Base-by-base conservation (phyloP, 2,113 vertebrate species). In the Excalfactoria chinensis region DNA sequence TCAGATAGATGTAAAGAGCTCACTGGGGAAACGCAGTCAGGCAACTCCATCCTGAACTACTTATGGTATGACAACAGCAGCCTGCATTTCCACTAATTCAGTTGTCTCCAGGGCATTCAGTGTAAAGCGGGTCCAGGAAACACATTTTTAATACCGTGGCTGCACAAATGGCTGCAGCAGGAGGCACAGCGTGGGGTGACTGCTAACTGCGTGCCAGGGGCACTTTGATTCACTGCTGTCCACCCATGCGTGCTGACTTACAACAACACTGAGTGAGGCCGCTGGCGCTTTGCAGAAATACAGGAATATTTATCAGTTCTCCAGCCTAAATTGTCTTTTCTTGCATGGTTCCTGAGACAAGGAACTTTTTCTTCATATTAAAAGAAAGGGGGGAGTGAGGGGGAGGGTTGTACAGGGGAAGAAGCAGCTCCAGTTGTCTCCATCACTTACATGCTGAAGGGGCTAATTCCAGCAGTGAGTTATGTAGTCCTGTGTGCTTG, bases 401-500 rank as follows among this genome's bases (percentile, higher is more conserved):
- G 40, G 40, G 40, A 41, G 30, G 18, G 37, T 37, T 56, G 30
- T 56, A 19, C 32, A n/a, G 2, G 5, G 18, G 56, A 11, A 28
- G 56, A 7, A 71, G 66, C 60, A 41, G 35, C 55, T 69, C 35
- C 15, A 19, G 41, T 4, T 44, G 53, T 28, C 41, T 67, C 69
- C 66, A 10, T 67, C 28, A 1, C 37, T 68, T 37, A 13, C 11
- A 70, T 40, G 40, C 11, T 4, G 58, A 28, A 66, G 44, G 20
- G 32, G 62, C 46, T 44, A 2, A 23, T 44, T 66, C 34, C 70
- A 25, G 21, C 53, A 6, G 25, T 3, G 51, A 13, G 19, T 37
- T 40, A 20, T 0, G 1, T 15, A 58, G 32, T 23, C 26, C 7
- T 58, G 19, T 2, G 0, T 1, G 22, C 23, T 32, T 17, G 20